phyloP scores from a whole-genome alignment of 2,888 invertebrate species.

The Muschampia staudingeri region DNA sequence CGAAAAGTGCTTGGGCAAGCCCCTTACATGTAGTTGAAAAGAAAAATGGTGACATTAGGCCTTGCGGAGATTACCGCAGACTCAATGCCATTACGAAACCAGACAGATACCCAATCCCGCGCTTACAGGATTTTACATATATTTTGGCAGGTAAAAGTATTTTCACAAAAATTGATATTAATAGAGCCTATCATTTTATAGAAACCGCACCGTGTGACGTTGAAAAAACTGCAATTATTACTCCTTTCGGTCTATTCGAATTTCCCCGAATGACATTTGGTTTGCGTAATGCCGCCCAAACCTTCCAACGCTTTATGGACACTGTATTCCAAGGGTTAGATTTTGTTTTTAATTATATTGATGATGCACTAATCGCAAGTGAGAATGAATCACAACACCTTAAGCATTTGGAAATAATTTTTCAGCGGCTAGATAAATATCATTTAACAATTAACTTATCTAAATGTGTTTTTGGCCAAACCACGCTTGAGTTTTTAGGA shows the following conservation, averaged over 20 bases:
- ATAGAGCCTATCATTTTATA: background rate
- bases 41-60: background rate
- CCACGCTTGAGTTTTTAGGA: conserved; percentile 35
- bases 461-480: conserved; percentile 38
- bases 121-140: background rate
- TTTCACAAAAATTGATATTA: background rate
- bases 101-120: conserved; percentile 42
- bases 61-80: background rate
- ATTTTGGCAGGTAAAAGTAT: background rate
- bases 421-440: conserved; percentile 31
- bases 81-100: conserved; percentile 15
- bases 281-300: conserved; percentile 7
- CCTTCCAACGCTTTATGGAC: conserved; percentile 48
- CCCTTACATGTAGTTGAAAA: background rate
- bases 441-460: conserved; percentile 46
- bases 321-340: conserved; percentile 36
- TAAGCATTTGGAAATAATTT: conserved; percentile 35
- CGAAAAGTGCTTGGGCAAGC: too few relatives aligned
- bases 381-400: conserved; percentile 25
- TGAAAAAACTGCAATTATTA: conserved; percentile 1
- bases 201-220: background rate
- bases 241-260: conserved; percentile 27
- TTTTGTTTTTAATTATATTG: conserved; percentile 39
- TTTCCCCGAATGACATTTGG: conserved; percentile 20
- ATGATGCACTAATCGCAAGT: conserved; percentile 36